Conservation (phyloP, 2,888 invertebrate species). For the Hydriomena furcata region DNA sequence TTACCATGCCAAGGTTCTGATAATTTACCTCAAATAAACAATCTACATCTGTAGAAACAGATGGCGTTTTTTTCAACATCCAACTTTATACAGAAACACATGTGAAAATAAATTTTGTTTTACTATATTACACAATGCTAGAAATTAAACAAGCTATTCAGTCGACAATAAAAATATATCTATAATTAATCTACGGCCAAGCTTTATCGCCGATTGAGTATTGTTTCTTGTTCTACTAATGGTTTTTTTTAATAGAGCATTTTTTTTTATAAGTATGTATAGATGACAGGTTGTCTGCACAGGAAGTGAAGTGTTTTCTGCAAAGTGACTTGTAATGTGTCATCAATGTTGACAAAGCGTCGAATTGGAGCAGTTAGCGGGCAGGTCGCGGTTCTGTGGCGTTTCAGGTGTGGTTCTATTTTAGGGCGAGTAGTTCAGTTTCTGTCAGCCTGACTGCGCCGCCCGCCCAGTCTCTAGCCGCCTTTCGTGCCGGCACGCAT, state of each 20-base stretch:
- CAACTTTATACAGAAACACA: constrained; percentile 30
- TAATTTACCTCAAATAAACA: constrained; percentile 17
- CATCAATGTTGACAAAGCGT: constrained; percentile 67
- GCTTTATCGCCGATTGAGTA: constrained; percentile 22
- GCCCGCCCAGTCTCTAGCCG: constrained; percentile 71
- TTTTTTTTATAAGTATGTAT: constrained; percentile 9
- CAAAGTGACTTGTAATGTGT: constrained; percentile 46
- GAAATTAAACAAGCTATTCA: constrained; percentile 30
- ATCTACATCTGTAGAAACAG: constrained; percentile 28
- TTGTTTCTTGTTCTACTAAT: constrained; percentile 25
- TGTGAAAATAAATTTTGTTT: constrained; percentile 37
- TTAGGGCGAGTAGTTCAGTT: constrained; percentile 55
- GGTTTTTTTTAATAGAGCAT: constrained; percentile 17
- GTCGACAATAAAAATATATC: constrained; percentile 33
- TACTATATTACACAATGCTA: constrained; percentile 20
- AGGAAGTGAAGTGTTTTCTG: constrained; percentile 33
- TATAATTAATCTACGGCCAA: constrained; percentile 34
- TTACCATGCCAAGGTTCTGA: constrained; percentile 11
- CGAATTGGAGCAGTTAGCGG: constrained; percentile 57
- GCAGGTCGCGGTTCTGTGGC: constrained; percentile 63
- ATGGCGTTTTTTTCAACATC: constrained; percentile 27
- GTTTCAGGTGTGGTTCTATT: constrained; percentile 80
- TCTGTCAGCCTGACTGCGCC: constrained; percentile 54
- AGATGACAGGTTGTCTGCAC: constrained; percentile 9
- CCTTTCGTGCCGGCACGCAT: constrained; percentile 47